Evolutionary conservation across 2,113 vertebrate species (phyloP), one percentile per base, ranked within the genome.

Genomic region (Suncus etruscus): DNA sequence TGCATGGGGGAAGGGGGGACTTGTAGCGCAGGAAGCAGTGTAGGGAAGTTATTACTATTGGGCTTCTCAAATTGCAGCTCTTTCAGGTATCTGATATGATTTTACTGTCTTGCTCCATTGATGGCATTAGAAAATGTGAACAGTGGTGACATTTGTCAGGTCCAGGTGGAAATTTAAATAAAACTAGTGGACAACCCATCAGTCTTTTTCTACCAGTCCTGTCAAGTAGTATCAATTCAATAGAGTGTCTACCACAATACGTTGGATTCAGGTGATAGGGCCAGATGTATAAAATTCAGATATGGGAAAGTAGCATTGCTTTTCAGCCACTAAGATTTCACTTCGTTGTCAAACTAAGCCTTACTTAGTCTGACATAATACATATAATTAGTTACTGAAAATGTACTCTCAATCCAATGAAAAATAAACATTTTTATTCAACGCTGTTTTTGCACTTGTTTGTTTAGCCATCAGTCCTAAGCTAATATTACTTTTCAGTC

Each of bases 11-110:
- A 70, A 5, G 24, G n/a, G 18, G 2, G 0, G 32, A 7, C 27
- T 6, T 12, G 15, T 6, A 45, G 39, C 1, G 3, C 10, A 16
- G 4, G 8, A 27, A 20, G 10, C 29, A 69, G 18, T 1, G 32
- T 12, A 1, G 24, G 9, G 10, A 14, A 1, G 20, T 31, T 16
- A 4, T 2, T 18, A 54, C 6, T 3, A 0, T 1, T n/a, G 9
- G 1, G 27, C 20, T 2, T 48, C 72, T 74, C 16, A 39, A 7
- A 50, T 47, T 50, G 1, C 22, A 73, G 5, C 3, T 85, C 6
- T 78, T 24, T 58, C 14, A 27, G 65, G 11, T 50, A 48, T 0
- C 48, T 48, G 65, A 54, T 11, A 51, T 1, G 14, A 51, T 91
- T 91, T 86, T 27, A n/a, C 25, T 79, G 24, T 8, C 11, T 11